phyloP scores from a whole-genome alignment of 2,888 invertebrate species.

The Cynaeus angustus region DNA sequence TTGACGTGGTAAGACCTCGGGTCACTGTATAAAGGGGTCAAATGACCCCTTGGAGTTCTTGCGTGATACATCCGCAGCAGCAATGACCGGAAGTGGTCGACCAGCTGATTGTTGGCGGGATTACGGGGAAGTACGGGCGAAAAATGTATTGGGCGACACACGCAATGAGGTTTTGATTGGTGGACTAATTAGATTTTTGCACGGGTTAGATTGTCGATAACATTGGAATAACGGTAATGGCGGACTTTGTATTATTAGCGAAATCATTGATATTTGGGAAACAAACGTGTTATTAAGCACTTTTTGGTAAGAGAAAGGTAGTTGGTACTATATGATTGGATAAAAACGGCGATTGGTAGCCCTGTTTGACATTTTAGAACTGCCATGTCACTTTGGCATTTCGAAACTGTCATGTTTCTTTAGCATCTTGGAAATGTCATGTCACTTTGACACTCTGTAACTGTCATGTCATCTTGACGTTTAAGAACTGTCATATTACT shows the following conservation, averaged over 20 bases:
- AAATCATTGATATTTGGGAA: too few relatives aligned
- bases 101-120: not conserved
- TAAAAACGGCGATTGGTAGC: too few relatives aligned
- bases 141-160: constrained; percentile 7
- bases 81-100: constrained; percentile 37
- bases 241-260: not conserved
- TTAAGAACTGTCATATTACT: too few relatives aligned
- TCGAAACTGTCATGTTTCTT: too few relatives aligned
- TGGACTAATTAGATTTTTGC: constrained; percentile 30
- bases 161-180: constrained; percentile 20
- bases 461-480: too few relatives aligned
- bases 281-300: too few relatives aligned
- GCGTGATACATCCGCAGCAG: constrained; percentile 33
- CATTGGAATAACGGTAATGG: constrained; percentile 15
- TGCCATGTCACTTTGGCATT: too few relatives aligned
- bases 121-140: constrained; percentile 12
- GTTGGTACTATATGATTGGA: too few relatives aligned
- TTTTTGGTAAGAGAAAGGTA: too few relatives aligned
- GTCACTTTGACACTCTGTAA: too few relatives aligned
- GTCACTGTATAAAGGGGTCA: constrained; percentile 40
- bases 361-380: too few relatives aligned
- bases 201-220: constrained; percentile 19
- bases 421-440: too few relatives aligned
- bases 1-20: constrained; percentile 9
- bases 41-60: constrained; percentile 27